Conservation (phyloP, 2,797 vertebrate species). For the Novumbra hubbsi region DNA sequence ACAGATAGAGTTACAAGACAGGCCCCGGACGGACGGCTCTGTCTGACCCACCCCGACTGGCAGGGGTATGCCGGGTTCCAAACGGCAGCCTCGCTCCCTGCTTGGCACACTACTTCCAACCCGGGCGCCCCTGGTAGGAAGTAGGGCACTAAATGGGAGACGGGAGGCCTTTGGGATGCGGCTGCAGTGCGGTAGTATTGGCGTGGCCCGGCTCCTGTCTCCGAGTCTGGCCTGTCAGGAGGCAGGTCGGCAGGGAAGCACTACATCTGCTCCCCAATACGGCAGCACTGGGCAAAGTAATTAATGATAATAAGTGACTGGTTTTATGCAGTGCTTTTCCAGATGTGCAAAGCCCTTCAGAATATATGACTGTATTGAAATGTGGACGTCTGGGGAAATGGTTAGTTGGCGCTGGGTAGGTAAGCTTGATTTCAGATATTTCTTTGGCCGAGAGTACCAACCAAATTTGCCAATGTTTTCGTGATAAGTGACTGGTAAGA, state of each 20-base stretch:
- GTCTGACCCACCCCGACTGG: neutral
- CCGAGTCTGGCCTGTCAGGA: neutral
- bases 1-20: constrained; percentile 6
- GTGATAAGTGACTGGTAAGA: neutral
- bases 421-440: no score
- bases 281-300: neutral
- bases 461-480: neutral
- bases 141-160: neutral
- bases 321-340: neutral
- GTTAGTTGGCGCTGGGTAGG: neutral
- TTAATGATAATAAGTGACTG: neutral
- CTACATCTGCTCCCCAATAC: constrained; percentile 29
- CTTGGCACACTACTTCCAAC: neutral
- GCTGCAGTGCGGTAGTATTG: neutral
- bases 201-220: no score
- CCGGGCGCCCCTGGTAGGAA: no score
- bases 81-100: neutral
- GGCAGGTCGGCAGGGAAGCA: constrained; percentile 16
- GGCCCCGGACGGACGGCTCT: neutral
- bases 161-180: constrained; percentile 2
- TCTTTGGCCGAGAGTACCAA: neutral
- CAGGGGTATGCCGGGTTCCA: neutral
- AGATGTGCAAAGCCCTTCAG: neutral
- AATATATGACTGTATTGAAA: constrained; percentile 1
- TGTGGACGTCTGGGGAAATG: neutral